These are phyloP conservation scores for Piaya cayana DNA, from an alignment of 2,113 vertebrate genomes.

Conservation along the genomic window DNA sequence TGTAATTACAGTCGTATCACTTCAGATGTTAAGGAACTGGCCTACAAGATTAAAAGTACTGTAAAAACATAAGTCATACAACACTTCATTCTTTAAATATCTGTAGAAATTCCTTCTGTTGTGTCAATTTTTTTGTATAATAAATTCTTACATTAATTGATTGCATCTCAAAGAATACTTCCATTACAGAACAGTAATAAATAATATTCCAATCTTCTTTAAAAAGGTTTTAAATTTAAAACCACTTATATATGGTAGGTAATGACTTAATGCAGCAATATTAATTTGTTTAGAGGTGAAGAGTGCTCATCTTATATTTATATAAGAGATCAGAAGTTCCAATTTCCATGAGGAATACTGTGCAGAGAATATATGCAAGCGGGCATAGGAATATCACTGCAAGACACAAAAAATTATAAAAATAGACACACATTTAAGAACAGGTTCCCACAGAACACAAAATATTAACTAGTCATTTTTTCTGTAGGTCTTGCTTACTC, in stretches of 20 bases:
- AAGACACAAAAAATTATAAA: neutral
- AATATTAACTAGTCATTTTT: neutral
- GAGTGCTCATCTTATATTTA: neutral
- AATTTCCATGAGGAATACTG: neutral
- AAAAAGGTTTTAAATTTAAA: neutral
- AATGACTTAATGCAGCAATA: neutral
- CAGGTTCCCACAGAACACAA: neutral
- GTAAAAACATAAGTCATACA: neutral
- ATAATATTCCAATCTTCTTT: neutral
- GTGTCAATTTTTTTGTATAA: neutral
- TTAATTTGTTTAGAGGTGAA: neutral
- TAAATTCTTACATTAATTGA: neutral
- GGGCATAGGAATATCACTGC: neutral
- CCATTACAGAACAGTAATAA: neutral
- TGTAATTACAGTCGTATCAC: neutral
- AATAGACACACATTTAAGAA: neutral
- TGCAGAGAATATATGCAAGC: neutral
- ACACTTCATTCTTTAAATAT: neutral
- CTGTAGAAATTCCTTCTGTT: neutral
- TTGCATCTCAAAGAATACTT: neutral
- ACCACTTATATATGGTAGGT: neutral
- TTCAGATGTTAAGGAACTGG: neutral
- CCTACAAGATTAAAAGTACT: neutral
- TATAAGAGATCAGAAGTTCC: neutral
- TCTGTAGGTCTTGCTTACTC: neutral